Conservation (phyloP, 2,888 invertebrate genomes). For the Drosophila conformis region DNA sequence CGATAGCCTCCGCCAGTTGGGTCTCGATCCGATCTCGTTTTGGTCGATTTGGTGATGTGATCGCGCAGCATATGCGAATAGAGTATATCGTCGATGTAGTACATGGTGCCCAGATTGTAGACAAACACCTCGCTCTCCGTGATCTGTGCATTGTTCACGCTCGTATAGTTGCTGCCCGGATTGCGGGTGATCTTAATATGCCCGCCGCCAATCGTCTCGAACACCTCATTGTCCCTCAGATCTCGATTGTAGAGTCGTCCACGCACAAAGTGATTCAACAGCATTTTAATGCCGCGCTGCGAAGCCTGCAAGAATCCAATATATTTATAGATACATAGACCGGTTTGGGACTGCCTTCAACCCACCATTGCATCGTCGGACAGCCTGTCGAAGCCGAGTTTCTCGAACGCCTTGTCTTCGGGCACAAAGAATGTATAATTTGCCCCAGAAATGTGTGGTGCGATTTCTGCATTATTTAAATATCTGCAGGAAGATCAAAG, state of each 20-base stretch:
- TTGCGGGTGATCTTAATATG: constrained; percentile 86
- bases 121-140: constrained; percentile 88
- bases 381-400: constrained; percentile 87
- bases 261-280: constrained; percentile 88
- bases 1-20: constrained; percentile 70
- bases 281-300: constrained; percentile 87
- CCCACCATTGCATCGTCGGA: constrained; percentile 86
- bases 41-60: constrained; percentile 76
- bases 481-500: constrained; percentile 83
- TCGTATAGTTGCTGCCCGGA: constrained; percentile 85
- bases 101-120: constrained; percentile 89
- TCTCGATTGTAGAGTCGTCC: constrained; percentile 88
- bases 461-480: constrained; percentile 88
- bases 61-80: constrained; percentile 85
- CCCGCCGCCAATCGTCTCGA: constrained; percentile 87
- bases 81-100: constrained; percentile 87
- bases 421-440: constrained; percentile 90
- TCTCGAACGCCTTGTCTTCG: constrained; percentile 88
- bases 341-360: not conserved
- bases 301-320: constrained; percentile 83
- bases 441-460: constrained; percentile 87
- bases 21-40: constrained; percentile 74
- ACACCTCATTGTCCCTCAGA: constrained; percentile 86
- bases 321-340: not conserved
- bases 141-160: constrained; percentile 87